A percentile compares a stretch with the other conserved stretches of the same genome.
Conservation (phyloP, 2,888 invertebrate species). For the Acleris emargana region DNA sequence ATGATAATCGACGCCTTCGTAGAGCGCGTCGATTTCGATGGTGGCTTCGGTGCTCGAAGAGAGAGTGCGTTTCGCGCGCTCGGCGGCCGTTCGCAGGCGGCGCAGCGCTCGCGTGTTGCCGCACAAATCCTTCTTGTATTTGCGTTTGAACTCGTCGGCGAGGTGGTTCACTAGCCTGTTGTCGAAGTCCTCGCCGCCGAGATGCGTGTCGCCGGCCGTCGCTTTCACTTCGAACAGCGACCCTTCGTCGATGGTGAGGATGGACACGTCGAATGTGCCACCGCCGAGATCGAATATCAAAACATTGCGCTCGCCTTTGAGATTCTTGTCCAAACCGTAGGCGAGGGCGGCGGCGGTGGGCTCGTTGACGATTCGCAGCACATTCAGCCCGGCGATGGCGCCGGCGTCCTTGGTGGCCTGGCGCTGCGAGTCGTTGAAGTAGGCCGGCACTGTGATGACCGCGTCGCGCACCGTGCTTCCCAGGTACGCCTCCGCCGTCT, state of each 20-base stretch:
- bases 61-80: constrained; percentile 87
- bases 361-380: constrained; percentile 81
- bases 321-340: constrained; percentile 85
- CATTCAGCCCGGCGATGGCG: constrained; percentile 81
- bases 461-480: constrained; percentile 85
- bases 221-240: constrained; percentile 88
- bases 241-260: constrained; percentile 89
- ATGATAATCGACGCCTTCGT: constrained; percentile 86
- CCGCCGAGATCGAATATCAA: constrained; percentile 83
- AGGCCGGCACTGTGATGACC: constrained; percentile 90
- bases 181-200: constrained; percentile 87
- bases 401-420: constrained; percentile 90
- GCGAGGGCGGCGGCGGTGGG: constrained; percentile 88
- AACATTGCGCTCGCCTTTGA: constrained; percentile 81
- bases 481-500: constrained; percentile 57
- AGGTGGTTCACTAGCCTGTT: constrained; percentile 85
- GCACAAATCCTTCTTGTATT: constrained; percentile 85
- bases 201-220: constrained; percentile 91
- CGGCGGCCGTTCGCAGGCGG: constrained; percentile 87
- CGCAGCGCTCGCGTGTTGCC: constrained; percentile 85
- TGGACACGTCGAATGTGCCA: constrained; percentile 89
- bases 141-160: constrained; percentile 86
- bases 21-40: constrained; percentile 87
- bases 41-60: constrained; percentile 88
- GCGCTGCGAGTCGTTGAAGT: constrained; percentile 45